Evolutionary conservation across 1,140 invertebrate species (phyloP).

Genomic region (Sogatella furcifera): DNA sequence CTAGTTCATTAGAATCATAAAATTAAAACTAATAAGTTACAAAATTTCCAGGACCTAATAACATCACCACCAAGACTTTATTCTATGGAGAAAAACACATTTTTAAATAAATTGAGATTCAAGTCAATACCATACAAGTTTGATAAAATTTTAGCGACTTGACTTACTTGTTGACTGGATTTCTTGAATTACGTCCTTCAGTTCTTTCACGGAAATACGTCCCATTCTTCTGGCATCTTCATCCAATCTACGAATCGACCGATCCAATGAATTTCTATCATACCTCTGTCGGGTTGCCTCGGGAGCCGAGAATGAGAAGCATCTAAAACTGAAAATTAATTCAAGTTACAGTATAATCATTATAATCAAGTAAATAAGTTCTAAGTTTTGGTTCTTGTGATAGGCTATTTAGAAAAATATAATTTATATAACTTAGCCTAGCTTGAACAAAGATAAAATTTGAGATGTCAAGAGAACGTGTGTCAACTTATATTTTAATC

Average conservation of each 20-base stretch:
- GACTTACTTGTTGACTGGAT: constrained; percentile 43
- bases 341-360: no score
- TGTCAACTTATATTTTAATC: no score
- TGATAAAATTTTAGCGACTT: constrained; percentile 15
- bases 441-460: no score
- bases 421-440: no score
- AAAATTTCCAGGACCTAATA: no score
- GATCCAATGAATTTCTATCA: constrained; percentile 43
- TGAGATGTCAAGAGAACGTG: no score
- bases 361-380: no score
- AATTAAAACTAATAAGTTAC: neutral
- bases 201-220: constrained; percentile 52
- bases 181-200: constrained; percentile 62
- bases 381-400: no score
- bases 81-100: no score
- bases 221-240: constrained; percentile 54
- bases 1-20: neutral
- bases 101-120: neutral
- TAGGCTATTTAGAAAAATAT: no score
- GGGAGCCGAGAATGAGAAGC: constrained; percentile 17
- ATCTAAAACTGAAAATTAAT: neutral
- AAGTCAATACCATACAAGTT: neutral
- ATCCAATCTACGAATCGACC: constrained; percentile 50
- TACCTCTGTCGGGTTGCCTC: constrained; percentile 27
- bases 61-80: no score